Base-by-base conservation (phyloP, 2,113 vertebrate genomes). In the Danionella cerebrum region DNA sequence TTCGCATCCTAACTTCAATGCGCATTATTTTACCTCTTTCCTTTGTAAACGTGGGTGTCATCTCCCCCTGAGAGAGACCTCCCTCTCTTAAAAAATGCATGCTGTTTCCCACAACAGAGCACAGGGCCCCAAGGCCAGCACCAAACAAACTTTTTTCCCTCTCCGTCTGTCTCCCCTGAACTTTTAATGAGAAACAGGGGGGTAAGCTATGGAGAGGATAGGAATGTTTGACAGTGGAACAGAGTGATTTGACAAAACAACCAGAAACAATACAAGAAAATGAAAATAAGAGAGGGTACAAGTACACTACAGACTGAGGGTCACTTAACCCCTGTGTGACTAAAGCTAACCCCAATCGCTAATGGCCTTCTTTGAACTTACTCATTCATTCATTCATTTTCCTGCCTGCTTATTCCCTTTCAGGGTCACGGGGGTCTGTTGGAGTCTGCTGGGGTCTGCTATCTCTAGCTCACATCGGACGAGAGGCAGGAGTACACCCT, bases 231-330 rank as follows among this genome's bases (percentile, higher is more conserved):
- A 78, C 74, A 75, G 66, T 77, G 76, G 73, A 67, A 80, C 81
- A 65, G 53, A 82, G 70, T 64, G 73, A 69, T 83, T 81, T 83
- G 82, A 81, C 72, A 80, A 82, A 84, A 80, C 73, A 83, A 76
- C 76, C 82, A 76, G 79, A 76, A 57, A 76, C 70, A 76, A 80
- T 81, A 83, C 82, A 79, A 76, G 71, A 79, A 74, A 36, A 55
- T 42, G 39, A 39, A 18, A 65, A 47, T 44, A 39, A 41, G 33
- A 41, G 73, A 71, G 54, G 69, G 65, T 60, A 76, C 57, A 76
- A 71, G 73, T 45, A 74, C 21, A 19, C 5, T 38, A 36, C 13
- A 1, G n/a, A 52, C 12, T 3, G 9, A 51, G n/a, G n/a, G n/a
- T n/a, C n/a, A n/a, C n/a, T n/a, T n/a, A n/a, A n/a, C n/a, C n/a